phyloP scores from a whole-genome alignment of 2,797 vertebrate species.

The Leuciscus waleckii region DNA sequence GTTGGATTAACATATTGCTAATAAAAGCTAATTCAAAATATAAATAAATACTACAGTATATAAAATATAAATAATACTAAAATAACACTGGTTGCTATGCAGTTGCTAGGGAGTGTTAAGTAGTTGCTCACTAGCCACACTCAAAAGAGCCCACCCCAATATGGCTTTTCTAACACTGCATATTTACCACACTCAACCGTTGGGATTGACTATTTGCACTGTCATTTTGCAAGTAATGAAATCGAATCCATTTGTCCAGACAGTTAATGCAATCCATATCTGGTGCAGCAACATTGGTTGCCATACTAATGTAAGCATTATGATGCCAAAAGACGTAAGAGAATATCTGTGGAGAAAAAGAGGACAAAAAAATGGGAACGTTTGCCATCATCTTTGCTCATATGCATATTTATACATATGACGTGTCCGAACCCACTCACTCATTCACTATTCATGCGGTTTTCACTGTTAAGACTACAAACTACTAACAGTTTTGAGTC shows the following conservation, averaged over 20 bases:
- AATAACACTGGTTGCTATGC: background rate
- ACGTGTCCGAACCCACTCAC: background rate
- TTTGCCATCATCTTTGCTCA: background rate
- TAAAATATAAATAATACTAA: background rate
- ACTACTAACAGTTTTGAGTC: slow-evolving; percentile 20
- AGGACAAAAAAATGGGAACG: background rate
- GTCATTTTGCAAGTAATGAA: slow-evolving; percentile 16
- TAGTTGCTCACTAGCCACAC: background rate
- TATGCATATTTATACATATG: background rate
- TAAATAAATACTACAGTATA: background rate
- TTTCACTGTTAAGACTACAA: background rate
- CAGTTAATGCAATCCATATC: background rate
- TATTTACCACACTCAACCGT: background rate
- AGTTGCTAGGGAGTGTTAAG: background rate
- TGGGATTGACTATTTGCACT: background rate
- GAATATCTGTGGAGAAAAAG: background rate
- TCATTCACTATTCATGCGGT: background rate
- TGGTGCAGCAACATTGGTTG: background rate
- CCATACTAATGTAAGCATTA: background rate
- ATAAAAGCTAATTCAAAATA: no score
- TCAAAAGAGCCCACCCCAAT: background rate
- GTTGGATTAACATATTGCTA: background rate
- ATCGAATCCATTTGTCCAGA: background rate
- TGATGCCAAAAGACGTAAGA: background rate
- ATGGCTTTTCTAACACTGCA: background rate